Conservation (phyloP, 2,113 vertebrate genomes). For the Damaliscus lunatus region DNA sequence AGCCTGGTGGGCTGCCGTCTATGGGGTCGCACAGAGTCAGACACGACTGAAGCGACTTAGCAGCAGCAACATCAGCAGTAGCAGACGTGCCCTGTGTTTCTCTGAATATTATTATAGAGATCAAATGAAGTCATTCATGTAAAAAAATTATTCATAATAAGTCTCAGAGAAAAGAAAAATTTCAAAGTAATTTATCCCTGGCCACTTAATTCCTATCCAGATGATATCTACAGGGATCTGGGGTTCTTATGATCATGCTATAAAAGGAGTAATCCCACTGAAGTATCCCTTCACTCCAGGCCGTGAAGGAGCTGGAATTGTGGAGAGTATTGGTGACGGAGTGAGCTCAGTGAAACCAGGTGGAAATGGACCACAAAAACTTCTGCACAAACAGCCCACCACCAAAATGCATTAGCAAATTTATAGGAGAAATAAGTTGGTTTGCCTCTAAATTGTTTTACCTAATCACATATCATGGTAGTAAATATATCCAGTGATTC, state of each 20-base stretch:
- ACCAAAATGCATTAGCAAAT: neutral
- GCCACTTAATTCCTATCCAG: constrained; percentile 68
- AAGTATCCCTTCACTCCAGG: constrained; percentile 81
- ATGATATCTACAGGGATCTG: constrained; percentile 86
- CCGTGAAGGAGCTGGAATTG: constrained; percentile 85
- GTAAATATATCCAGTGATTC: neutral
- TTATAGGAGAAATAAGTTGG: neutral
- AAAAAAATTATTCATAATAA: neutral
- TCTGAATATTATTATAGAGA: neutral
- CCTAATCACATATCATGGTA: neutral
- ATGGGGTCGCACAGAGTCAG: too few species aligned
- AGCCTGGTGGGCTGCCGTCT: too few species aligned
- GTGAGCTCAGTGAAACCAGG: constrained; percentile 84
- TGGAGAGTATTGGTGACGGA: constrained; percentile 85
- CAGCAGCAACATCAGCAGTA: too few species aligned
- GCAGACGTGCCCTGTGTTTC: neutral
- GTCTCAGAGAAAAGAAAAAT: neutral
- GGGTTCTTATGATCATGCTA: constrained; percentile 72
- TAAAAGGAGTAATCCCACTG: neutral
- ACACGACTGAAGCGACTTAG: too few species aligned
- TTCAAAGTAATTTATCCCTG: neutral
- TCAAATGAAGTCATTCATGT: neutral
- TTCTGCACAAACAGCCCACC: neutral
- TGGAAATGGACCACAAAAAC: constrained; percentile 36
- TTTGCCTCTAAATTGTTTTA: neutral